phyloP scores from a whole-genome alignment of 2,797 vertebrate species.

The Poecile montanus region DNA sequence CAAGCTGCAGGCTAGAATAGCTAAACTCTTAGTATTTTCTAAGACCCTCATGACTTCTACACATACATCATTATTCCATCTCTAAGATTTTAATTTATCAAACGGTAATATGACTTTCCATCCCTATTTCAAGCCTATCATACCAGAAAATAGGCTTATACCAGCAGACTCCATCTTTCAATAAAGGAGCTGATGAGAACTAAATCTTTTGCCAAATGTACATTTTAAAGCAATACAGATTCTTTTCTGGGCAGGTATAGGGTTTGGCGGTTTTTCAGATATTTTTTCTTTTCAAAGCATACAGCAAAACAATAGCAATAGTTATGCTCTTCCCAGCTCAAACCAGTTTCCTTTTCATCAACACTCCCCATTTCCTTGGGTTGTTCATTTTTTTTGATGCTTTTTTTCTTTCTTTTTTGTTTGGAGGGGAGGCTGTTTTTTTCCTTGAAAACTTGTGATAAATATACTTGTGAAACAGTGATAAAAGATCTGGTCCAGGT shows the following conservation, averaged over 20 bases:
- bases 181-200: neutral
- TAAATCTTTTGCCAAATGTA: neutral
- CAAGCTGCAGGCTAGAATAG: neutral
- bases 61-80: neutral
- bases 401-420: neutral
- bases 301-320: neutral
- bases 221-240: neutral
- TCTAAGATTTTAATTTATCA: conserved; percentile 12
- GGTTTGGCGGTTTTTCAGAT: neutral
- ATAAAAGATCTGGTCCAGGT: rapidly evolving
- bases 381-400: rapidly evolving
- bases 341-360: neutral
- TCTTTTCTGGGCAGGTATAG: neutral
- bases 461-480: neutral
- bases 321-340: neutral
- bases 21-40: neutral
- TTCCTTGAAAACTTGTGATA: neutral
- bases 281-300: neutral
- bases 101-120: neutral
- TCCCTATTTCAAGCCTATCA: neutral
- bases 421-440: neutral
- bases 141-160: neutral
- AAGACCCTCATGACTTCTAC: neutral
- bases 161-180: neutral
- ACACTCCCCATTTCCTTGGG: neutral